These are phyloP conservation scores for Plebejus anna DNA, from an alignment of 2,888 invertebrate species.

Conservation along the genomic window DNA sequence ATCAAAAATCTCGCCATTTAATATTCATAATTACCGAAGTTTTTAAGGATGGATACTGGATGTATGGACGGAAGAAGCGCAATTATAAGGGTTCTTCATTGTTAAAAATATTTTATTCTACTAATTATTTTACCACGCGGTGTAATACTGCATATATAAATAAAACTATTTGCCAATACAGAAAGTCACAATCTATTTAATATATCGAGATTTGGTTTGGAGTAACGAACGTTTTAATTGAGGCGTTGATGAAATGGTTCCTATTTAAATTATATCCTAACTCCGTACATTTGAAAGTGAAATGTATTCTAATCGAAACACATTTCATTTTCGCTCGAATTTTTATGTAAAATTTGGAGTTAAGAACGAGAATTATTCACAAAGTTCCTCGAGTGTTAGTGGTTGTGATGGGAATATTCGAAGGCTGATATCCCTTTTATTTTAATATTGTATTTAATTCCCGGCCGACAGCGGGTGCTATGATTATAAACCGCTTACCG, in stretches of 20 bases:
- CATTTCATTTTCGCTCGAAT: conserved; percentile 22
- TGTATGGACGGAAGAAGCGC: not conserved
- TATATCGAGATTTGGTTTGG: not conserved
- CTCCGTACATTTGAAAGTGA: conserved; percentile 15
- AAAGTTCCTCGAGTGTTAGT: conserved; percentile 29
- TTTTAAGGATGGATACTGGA: not conserved
- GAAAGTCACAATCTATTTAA: not conserved
- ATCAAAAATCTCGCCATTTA: not conserved
- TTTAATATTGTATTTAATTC: conserved; percentile 58
- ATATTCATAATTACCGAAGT: not conserved
- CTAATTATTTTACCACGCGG: not conserved
- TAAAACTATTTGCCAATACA: not conserved
- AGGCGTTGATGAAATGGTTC: conserved; percentile 20
- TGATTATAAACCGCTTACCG: conserved; percentile 74
- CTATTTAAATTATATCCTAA: conserved; percentile 24
- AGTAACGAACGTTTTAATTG: conserved; percentile 24
- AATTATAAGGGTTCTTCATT: not conserved
- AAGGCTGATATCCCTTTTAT: conserved; percentile 41
- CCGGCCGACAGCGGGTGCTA: conserved; percentile 46
- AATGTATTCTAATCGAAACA: conserved; percentile 27
- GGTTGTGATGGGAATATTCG: conserved; percentile 39
- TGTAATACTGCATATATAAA: not conserved
- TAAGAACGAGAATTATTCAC: conserved; percentile 19
- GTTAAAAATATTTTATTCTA: not conserved
- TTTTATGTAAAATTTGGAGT: conserved; percentile 5